These are phyloP conservation scores for Thymelicus acteon DNA, from an alignment of 2,888 invertebrate species.

Conservation along the genomic window DNA sequence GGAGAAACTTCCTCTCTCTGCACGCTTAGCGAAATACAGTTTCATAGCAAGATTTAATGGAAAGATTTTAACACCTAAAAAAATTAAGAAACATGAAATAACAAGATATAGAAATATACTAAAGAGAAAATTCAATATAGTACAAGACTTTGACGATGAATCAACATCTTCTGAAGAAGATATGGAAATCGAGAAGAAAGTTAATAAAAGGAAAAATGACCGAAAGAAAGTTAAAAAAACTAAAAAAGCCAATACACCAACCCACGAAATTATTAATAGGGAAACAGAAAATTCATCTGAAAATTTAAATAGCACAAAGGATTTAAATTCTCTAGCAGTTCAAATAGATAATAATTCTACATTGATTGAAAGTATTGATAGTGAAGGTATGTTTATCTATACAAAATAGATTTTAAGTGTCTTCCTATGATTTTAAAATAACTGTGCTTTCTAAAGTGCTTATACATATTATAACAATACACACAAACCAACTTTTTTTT, in stretches of 20 bases:
- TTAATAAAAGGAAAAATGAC: slow-evolving; percentile 39
- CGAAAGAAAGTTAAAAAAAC: slow-evolving; percentile 47
- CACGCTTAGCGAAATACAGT: slow-evolving; percentile 72
- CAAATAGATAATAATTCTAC: slow-evolving; percentile 57
- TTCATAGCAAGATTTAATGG: slow-evolving; percentile 76
- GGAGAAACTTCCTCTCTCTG: slow-evolving; percentile 53
- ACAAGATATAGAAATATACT: slow-evolving; percentile 58
- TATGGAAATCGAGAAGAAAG: slow-evolving; percentile 11
- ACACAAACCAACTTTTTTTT: too few species aligned
- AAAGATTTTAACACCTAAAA: slow-evolving; percentile 63
- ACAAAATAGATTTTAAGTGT: not conserved
- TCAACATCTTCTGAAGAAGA: slow-evolving; percentile 50
- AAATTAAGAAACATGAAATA: slow-evolving; percentile 56
- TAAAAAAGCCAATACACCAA: not conserved
- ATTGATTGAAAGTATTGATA: slow-evolving; percentile 34
- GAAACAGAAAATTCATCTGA: slow-evolving; percentile 27
- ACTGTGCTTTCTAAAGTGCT: too few species aligned
- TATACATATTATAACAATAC: too few species aligned
- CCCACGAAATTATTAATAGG: not conserved
- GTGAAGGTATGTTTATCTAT: slow-evolving; percentile 2
- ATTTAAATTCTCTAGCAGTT: slow-evolving; percentile 57
- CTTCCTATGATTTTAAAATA: too few species aligned
- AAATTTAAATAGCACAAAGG: slow-evolving; percentile 35
- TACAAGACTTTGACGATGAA: slow-evolving; percentile 60
- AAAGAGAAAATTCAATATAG: slow-evolving; percentile 61